Evolutionary conservation across 1,140 invertebrate species (phyloP).

Genomic region (Nautilus pompilius): DNA sequence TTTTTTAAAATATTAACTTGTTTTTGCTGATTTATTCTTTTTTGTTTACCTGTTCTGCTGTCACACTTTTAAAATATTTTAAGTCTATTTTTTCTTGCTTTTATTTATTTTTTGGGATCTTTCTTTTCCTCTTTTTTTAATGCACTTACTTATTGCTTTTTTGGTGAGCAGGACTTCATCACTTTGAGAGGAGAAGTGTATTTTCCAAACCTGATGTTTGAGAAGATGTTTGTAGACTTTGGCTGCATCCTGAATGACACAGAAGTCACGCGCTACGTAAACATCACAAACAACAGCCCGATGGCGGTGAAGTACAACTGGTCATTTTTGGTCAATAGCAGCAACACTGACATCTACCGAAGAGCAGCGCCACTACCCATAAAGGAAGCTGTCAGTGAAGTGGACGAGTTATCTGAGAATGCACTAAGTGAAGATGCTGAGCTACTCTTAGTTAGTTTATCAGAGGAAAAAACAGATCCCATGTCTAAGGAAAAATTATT

Average conservation of each 20-base stretch:
- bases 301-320: slow-evolving; percentile 50
- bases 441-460: too few relatives aligned
- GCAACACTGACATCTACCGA: too few relatives aligned
- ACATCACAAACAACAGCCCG: slow-evolving; percentile 55
- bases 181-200: slow-evolving; percentile 53
- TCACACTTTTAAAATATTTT: not conserved
- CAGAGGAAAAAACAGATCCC: too few relatives aligned
- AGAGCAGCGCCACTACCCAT: too few relatives aligned
- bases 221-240: slow-evolving; percentile 51
- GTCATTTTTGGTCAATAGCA: slow-evolving; percentile 4
- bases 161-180: slow-evolving; percentile 53
- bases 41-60: not conserved
- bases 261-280: slow-evolving; percentile 52
- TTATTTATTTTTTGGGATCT: too few relatives aligned
- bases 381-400: too few relatives aligned
- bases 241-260: slow-evolving; percentile 56
- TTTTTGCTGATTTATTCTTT: not conserved
- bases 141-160: too few relatives aligned
- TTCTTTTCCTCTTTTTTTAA: too few relatives aligned
- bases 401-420: too few relatives aligned
- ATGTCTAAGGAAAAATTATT: too few relatives aligned
- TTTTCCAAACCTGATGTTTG: slow-evolving; percentile 55
- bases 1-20: not conserved
- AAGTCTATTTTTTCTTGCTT: too few relatives aligned
- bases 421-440: too few relatives aligned